Evolutionary conservation across 2,888 invertebrate species (phyloP).

Genomic region (Andrena trimmerana): DNA sequence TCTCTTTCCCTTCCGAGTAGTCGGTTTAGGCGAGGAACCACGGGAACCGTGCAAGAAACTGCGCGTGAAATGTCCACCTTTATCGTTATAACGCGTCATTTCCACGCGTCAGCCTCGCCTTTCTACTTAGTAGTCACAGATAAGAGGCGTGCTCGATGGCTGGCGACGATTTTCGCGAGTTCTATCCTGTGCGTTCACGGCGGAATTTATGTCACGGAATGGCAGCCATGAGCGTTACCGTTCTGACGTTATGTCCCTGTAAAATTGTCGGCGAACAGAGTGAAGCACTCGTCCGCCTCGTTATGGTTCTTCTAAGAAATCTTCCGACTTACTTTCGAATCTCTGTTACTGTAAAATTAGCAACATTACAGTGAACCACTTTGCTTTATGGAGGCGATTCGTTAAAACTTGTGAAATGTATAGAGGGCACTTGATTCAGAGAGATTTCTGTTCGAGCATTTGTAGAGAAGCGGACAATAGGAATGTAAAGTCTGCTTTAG

Average conservation of each 20-base stretch:
- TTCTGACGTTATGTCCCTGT: conserved; percentile 20
- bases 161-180: conserved; percentile 9
- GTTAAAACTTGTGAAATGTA: neutral
- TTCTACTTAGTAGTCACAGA: conserved; percentile 43
- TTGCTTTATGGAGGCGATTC: neutral
- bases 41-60: conserved; percentile 17
- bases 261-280: conserved; percentile 18
- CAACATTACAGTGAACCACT: neutral
- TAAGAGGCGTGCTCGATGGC: conserved; percentile 25
- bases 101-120: conserved; percentile 28
- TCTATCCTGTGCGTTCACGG: neutral
- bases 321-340: neutral
- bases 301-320: neutral
- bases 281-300: conserved; percentile 6
- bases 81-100: conserved; percentile 47
- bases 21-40: neutral
- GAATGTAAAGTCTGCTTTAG: no score
- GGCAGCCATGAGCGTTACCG: conserved; percentile 31
- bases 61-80: conserved; percentile 41
- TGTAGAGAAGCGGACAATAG: no score
- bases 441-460: neutral
- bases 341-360: neutral
- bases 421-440: neutral
- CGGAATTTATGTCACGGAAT: conserved; percentile 32
- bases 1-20: neutral